phyloP scores from a whole-genome alignment of 2,113 vertebrate genomes.

The Isurus oxyrinchus region DNA sequence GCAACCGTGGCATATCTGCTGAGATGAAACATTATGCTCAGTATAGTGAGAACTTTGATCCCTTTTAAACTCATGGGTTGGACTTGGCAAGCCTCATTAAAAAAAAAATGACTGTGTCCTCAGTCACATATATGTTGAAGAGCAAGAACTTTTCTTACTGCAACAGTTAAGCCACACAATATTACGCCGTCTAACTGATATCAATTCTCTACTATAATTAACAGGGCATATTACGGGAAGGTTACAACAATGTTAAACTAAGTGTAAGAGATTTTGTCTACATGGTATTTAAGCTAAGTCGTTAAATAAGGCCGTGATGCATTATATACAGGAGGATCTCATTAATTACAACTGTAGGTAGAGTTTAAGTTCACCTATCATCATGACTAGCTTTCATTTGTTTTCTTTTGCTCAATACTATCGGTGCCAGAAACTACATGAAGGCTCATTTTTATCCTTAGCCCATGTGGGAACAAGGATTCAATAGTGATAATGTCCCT shows the following conservation, averaged over 20 bases:
- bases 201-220: background rate
- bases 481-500: background rate
- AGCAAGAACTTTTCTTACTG: background rate
- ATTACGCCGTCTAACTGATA: background rate
- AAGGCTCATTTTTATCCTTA: background rate
- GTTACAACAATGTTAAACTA: background rate
- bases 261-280: background rate
- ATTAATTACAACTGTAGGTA: background rate
- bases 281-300: background rate
- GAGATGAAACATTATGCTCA: background rate
- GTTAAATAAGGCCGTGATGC: background rate
- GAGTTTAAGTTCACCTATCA: constrained; percentile 6
- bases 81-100: background rate
- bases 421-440: background rate
- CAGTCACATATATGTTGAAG: background rate
- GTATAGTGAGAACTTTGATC: background rate
- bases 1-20: background rate
- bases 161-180: background rate
- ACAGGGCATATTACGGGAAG: background rate
- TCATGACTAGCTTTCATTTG: background rate
- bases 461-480: background rate
- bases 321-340: background rate
- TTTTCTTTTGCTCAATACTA: background rate
- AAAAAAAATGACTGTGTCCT: background rate
- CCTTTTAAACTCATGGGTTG: background rate